Evolutionary conservation across 1,140 invertebrate genomes (phyloP), one percentile per base, ranked within the genome.

Genomic region (Oryctes rhinoceros): DNA sequence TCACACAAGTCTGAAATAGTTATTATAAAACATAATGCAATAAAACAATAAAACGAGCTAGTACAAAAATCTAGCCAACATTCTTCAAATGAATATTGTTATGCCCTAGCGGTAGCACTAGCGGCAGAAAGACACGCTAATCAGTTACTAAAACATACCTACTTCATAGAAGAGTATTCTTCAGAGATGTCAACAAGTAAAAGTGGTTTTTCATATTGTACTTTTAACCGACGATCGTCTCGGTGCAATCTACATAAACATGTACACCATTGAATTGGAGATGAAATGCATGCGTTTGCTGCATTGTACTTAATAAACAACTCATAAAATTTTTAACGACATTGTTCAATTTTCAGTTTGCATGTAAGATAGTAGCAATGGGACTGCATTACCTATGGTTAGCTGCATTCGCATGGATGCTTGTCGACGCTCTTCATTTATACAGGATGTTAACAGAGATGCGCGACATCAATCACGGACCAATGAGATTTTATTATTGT

Each of bases 361-460:
- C 92, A 1, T 99, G 97, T 88, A 97, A 97, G 88, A 86, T 98
- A 82, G 91, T 96, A 62, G 96, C 97, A 15, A 99, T 99, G 86
- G 91, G 93, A 20, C 89, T 99, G 65, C 97, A 99, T 87, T 98
- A 98, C 89, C 92, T 96, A 84, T 98, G 96, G 94, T 88, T 98
- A 84, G 92, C 92, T 18, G 92, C 94, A 0, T 97, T 98, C 82
- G 93, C 93, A 1, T 99, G 98, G 98, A 93, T 96, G 77, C 92
- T 98, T 81, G 94, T 97, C 13, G 96, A 98, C 87, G 94, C 96
- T 10, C 90, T 98, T 80, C 98, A 99, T 89, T 89, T 99, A 13
- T 96, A 98, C 86, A 91, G 97, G 67, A 97, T 98, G 94, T 89
- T 99, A 59, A 97, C 96, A 0, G 97, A 99, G 89, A 94, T 99